A percentile compares a stretch with the other conserved stretches of the same genome.
Evolutionary conservation across 1,140 invertebrate genomes (phyloP).

Genomic region (Microvelia longipes): DNA sequence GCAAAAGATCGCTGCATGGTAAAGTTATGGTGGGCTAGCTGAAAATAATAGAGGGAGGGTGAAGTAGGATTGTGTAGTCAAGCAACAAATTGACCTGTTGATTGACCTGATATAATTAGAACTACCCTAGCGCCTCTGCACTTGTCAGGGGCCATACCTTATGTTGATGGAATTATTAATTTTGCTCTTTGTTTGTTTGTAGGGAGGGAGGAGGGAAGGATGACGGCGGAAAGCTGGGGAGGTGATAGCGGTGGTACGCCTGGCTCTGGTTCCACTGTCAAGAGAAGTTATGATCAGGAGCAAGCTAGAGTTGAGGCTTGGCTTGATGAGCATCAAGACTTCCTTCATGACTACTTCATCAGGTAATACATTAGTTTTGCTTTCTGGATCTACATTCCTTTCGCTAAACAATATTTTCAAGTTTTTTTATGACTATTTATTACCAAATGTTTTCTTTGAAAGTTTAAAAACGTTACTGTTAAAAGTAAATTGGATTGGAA

Average conservation of each 20-base stretch:
- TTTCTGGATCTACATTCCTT: too few relatives aligned
- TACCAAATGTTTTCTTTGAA: background rate
- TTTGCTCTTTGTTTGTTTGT: background rate
- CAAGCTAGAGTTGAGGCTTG: constrained; percentile 77
- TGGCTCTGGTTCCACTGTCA: constrained; percentile 26
- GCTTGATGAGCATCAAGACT: constrained; percentile 91
- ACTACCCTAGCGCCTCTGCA: too few relatives aligned
- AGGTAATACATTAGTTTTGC: too few relatives aligned
- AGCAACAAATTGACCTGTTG: too few relatives aligned
- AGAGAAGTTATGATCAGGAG: constrained; percentile 55
- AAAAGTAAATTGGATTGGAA: constrained; percentile 15
- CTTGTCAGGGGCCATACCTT: too few relatives aligned
- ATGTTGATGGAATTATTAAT: too few relatives aligned
- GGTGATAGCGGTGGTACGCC: constrained; percentile 29
- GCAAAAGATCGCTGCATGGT: too few relatives aligned
- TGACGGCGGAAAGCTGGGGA: constrained; percentile 46
- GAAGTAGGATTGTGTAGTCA: too few relatives aligned
- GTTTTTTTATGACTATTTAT: background rate
- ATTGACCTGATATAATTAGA: too few relatives aligned
- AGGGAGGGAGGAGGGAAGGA: constrained; percentile 25
- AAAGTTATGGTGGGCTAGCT: too few relatives aligned
- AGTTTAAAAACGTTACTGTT: background rate
- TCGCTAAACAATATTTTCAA: background rate
- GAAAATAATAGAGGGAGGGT: too few relatives aligned
- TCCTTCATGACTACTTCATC: constrained; percentile 86